These are phyloP conservation scores for Brachypteracias leptosomus DNA, from an alignment of 2,113 vertebrate species.

Conservation along the genomic window DNA sequence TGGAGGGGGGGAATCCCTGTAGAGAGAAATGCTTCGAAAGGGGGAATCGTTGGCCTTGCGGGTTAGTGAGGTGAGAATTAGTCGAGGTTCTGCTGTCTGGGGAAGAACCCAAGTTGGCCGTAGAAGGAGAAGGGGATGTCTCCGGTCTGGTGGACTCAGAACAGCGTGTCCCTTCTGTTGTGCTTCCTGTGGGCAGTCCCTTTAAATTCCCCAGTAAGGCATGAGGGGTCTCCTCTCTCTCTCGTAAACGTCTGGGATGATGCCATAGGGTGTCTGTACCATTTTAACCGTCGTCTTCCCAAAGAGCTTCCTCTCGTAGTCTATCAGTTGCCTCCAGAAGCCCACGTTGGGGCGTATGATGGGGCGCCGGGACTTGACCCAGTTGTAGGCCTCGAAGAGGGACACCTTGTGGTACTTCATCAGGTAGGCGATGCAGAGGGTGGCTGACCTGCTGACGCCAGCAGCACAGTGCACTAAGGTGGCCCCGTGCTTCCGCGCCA, in stretches of 20 bases:
- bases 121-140: conserved; percentile 32
- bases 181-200: conserved; percentile 30
- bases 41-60: conserved; percentile 49
- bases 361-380: conserved; percentile 92
- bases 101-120: conserved; percentile 38
- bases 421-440: conserved; percentile 95
- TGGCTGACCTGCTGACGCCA: conserved; percentile 93
- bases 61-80: conserved; percentile 56
- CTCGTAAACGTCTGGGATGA: conserved; percentile 93
- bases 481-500: conserved; percentile 91
- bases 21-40: conserved; percentile 32
- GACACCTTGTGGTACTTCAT: conserved; percentile 95
- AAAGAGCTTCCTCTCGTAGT: conserved; percentile 95
- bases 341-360: conserved; percentile 94
- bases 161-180: not conserved
- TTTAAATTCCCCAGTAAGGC: conserved; percentile 92
- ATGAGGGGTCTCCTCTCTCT: conserved; percentile 89
- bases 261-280: conserved; percentile 94
- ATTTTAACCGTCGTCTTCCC: conserved; percentile 95
- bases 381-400: conserved; percentile 92
- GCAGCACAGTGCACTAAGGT: conserved; percentile 94
- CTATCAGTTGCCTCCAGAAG: conserved; percentile 97
- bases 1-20: conserved; percentile 2
- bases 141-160: not conserved
- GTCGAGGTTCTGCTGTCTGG: conserved; percentile 43